Conservation (phyloP, 2,888 invertebrate genomes). For the Theretra japonica region DNA sequence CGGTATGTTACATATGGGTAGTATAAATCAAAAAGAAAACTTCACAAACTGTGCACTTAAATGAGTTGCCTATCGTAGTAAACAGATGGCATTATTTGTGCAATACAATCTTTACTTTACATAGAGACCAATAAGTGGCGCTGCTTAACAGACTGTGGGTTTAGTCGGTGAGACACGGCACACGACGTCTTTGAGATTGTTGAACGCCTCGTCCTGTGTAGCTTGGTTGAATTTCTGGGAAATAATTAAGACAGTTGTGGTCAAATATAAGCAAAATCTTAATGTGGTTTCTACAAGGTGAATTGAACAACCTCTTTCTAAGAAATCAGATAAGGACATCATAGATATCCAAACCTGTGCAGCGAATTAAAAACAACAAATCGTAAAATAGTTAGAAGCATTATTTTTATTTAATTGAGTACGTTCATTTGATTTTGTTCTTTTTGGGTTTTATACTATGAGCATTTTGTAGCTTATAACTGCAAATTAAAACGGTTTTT, state of each 20-base stretch:
- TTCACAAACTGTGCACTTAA: not conserved
- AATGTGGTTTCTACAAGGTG: no score
- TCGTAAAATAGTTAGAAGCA: no score
- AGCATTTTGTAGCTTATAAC: no score
- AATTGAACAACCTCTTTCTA: no score
- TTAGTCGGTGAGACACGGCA: slow-evolving; percentile 76
- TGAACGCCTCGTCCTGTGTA: slow-evolving; percentile 81
- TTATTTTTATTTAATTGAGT: no score
- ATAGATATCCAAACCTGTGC: no score
- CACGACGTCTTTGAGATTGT: slow-evolving; percentile 83
- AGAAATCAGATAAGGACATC: no score
- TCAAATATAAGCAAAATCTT: not conserved
- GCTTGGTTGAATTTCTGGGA: slow-evolving; percentile 84
- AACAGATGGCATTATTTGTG: slow-evolving; percentile 19
- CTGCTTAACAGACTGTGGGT: slow-evolving; percentile 62
- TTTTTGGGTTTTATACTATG: no score
- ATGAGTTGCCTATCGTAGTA: not conserved
- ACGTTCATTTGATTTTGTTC: no score
- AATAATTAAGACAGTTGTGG: slow-evolving; percentile 31
- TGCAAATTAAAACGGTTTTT: no score
- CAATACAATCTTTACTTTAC: not conserved
- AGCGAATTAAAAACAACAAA: no score
- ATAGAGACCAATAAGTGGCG: not conserved
- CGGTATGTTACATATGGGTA: not conserved
- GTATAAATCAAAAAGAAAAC: not conserved